A percentile compares a stretch with the other conserved stretches of the same genome.
These are phyloP conservation scores for Oophaga pumilio DNA, from an alignment of 2,113 vertebrate species.

Conservation along the genomic window DNA sequence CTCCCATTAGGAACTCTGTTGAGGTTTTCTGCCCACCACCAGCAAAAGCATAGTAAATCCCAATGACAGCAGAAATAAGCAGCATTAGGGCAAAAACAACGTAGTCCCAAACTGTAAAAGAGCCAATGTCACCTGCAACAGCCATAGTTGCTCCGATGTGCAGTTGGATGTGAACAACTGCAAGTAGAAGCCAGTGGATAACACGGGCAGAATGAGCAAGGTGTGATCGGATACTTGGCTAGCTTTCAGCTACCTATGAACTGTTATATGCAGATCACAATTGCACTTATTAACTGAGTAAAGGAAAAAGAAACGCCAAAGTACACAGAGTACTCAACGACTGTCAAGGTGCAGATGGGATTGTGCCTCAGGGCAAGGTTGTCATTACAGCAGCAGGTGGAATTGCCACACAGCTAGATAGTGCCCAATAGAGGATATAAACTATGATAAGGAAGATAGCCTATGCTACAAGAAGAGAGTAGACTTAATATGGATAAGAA, in stretches of 20 bases:
- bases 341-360: neutral
- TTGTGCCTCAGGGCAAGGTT: neutral
- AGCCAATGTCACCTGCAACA: slow-evolving; percentile 46
- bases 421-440: neutral
- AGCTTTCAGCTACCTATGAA: neutral
- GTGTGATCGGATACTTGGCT: neutral
- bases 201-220: neutral
- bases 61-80: slow-evolving; percentile 82
- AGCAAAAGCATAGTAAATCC: slow-evolving; percentile 83
- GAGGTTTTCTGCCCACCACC: slow-evolving; percentile 75
- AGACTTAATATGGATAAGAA: neutral
- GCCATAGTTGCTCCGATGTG: slow-evolving; percentile 56
- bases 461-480: neutral
- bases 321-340: neutral
- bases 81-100: slow-evolving; percentile 87
- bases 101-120: slow-evolving; percentile 86
- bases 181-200: slow-evolving; percentile 2
- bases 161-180: neutral
- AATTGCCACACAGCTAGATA: neutral
- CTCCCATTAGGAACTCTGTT: slow-evolving; percentile 84
- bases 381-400: neutral
- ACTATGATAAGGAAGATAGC: neutral
- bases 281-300: slow-evolving; percentile 19
- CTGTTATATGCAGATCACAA: slow-evolving; percentile 11
- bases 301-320: neutral